phyloP scores from a whole-genome alignment of 2,888 invertebrate genomes.

The Ischnura elegans region DNA sequence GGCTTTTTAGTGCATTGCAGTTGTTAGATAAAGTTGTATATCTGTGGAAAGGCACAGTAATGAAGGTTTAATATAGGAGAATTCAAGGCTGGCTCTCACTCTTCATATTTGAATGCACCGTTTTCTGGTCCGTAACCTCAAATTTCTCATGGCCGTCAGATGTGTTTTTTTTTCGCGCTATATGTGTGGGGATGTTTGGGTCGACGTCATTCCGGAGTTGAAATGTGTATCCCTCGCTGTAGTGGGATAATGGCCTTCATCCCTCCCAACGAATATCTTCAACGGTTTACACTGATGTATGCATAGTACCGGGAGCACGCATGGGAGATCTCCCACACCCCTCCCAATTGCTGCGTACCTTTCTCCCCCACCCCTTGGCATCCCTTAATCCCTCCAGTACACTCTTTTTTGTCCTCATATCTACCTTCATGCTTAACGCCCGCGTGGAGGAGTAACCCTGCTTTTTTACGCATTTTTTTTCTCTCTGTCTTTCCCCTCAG shows the following conservation, averaged over 20 bases:
- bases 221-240: conserved; percentile 8
- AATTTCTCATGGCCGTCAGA: neutral
- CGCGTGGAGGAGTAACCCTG: neutral
- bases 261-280: conserved; percentile 31
- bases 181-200: neutral
- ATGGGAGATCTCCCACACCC: neutral
- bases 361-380: neutral
- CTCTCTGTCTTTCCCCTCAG: neutral
- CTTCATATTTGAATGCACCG: neutral
- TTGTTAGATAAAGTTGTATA: too few relatives aligned
- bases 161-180: neutral
- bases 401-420: conserved; percentile 52
- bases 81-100: neutral
- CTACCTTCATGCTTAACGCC: conserved; percentile 19
- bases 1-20: too few relatives aligned
- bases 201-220: conserved; percentile 3
- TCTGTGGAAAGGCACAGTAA: too few relatives aligned
- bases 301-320: neutral
- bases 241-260: conserved; percentile 15
- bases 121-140: neutral
- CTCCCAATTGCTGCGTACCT: neutral
- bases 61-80: too few relatives aligned
- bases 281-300: conserved; percentile 35
- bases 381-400: conserved; percentile 43
- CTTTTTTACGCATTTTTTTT: neutral